phyloP scores from a whole-genome alignment of 2,113 vertebrate species.

The Nerophis lumbriciformis region DNA sequence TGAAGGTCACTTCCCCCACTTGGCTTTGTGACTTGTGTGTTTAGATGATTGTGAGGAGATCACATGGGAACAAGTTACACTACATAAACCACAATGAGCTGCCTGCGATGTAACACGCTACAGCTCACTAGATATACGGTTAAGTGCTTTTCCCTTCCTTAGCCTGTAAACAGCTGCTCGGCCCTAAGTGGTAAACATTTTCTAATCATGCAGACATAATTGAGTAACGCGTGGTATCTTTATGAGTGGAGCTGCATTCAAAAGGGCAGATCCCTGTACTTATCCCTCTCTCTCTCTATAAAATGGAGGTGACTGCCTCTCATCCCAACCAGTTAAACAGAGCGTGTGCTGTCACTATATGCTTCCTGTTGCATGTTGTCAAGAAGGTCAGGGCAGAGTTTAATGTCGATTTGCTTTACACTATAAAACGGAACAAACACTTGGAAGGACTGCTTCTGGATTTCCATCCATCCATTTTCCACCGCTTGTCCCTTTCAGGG shows the following conservation, averaged over 20 bases:
- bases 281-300: slow-evolving; percentile 61
- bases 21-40: slow-evolving; percentile 16
- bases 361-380: slow-evolving; percentile 34
- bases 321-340: slow-evolving; percentile 48
- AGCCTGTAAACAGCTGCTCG: slow-evolving; percentile 75
- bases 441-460: too few relatives aligned
- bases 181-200: slow-evolving; percentile 76
- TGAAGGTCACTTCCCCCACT: slow-evolving; percentile 40
- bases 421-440: too few relatives aligned
- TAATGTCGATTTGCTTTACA: too few relatives aligned
- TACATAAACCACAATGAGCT: background rate
- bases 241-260: slow-evolving; percentile 74
- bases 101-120: background rate
- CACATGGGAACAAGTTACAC: slow-evolving; percentile 8
- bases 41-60: slow-evolving; percentile 19
- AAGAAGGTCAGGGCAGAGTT: background rate
- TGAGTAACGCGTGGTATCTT: slow-evolving; percentile 75
- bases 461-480: too few relatives aligned
- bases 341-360: slow-evolving; percentile 31
- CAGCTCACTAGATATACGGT: slow-evolving; percentile 6
- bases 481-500: too few relatives aligned
- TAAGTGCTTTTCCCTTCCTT: slow-evolving; percentile 55
- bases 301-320: slow-evolving; percentile 60
- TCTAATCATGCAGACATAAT: slow-evolving; percentile 78
- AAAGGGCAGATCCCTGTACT: slow-evolving; percentile 74